Percentiles rank a stretch among this genome's conserved stretches.
phyloP scores from a whole-genome alignment of 2,888 invertebrate species.

The Tanaodytes sp. region DNA sequence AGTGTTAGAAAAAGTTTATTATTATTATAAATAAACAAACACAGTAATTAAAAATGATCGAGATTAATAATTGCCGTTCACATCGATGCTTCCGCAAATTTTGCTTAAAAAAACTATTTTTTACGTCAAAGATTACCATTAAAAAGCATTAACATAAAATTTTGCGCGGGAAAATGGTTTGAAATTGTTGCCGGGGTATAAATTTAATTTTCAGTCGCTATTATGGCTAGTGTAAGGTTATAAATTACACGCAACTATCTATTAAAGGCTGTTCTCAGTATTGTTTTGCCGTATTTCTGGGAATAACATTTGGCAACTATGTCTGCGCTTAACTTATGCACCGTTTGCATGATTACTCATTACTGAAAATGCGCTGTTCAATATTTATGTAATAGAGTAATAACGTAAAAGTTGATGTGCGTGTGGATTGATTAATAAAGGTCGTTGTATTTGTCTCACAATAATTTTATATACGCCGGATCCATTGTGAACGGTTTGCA shows the following conservation, averaged over 20 bases:
- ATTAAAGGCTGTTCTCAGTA: slow-evolving; percentile 26
- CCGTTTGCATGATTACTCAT: background rate
- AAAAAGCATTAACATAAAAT: background rate
- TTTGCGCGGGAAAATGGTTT: too few relatives aligned
- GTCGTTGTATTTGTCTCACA: slow-evolving; percentile 5
- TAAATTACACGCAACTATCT: slow-evolving; percentile 22
- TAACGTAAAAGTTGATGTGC: background rate
- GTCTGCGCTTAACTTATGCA: background rate
- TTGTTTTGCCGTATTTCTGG: slow-evolving; percentile 21
- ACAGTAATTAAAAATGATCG: too few relatives aligned
- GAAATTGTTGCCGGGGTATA: too few relatives aligned
- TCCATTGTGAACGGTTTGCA: slow-evolving; percentile 12
- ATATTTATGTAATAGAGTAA: slow-evolving; percentile 18
- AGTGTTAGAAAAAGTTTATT: too few relatives aligned
- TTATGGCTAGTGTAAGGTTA: background rate
- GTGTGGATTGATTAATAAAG: slow-evolving; percentile 14
- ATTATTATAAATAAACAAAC: too few relatives aligned
- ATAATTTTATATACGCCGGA: slow-evolving; percentile 10
- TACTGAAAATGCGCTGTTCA: background rate
- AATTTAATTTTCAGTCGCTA: too few relatives aligned
- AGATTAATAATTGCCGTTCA: too few relatives aligned
- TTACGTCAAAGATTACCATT: too few relatives aligned
- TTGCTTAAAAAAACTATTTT: too few relatives aligned
- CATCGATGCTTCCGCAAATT: too few relatives aligned
- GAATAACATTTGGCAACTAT: slow-evolving; percentile 30